Base-by-base conservation (phyloP, 37 sponge, comb jelly and placozoan genomes). In the Halichondria panicea region DNA sequence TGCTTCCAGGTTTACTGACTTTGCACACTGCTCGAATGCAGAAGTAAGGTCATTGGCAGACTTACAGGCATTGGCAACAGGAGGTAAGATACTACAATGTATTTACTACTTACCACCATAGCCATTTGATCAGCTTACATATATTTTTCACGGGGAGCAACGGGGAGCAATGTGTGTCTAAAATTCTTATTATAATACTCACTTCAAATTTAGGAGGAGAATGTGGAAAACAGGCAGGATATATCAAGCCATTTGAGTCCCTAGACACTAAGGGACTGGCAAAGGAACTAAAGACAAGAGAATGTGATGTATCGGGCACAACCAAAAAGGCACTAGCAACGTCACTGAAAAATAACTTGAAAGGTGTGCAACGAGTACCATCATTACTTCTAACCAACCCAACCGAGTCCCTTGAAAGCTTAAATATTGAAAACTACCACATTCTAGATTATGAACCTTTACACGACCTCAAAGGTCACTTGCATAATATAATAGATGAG, bases 391-490 rank as follows among this genome's bases (percentile, higher is more conserved):
- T 58, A 8, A 19, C 12, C 18, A 58, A 58, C 25, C 60, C 60
- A 12, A 58, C 21, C 6, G 7, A 24, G 25, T n/a, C 60, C 8
- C 60, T 58, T 7, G 22, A 27, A 24, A 7, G 6, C 7, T 27
- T 58, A 12, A 58, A 58, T 22, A 8, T 58, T 19, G 25, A 58
- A 7, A 7, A 58, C 27, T 58, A 58, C 25, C 12, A 19, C 12
- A 58, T 58, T 22, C 8, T 58, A 24, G 60, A 58, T 58, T 58
- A 27, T 58, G 60, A 58, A 58, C 60, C 60, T 27, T 22, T 58
- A 27, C 60, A 58, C 22, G 60, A 12, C 25, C 60, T 58, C 25
- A 58, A 58, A 58, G 60, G 60, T 12, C 60, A 58, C 60, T 22
- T 58, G 18, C 24, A 24, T 24, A 58, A 22, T 22, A 12, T 58